Conservation (phyloP, 2,113 vertebrate genomes). For the Oryzias curvinotus region DNA sequence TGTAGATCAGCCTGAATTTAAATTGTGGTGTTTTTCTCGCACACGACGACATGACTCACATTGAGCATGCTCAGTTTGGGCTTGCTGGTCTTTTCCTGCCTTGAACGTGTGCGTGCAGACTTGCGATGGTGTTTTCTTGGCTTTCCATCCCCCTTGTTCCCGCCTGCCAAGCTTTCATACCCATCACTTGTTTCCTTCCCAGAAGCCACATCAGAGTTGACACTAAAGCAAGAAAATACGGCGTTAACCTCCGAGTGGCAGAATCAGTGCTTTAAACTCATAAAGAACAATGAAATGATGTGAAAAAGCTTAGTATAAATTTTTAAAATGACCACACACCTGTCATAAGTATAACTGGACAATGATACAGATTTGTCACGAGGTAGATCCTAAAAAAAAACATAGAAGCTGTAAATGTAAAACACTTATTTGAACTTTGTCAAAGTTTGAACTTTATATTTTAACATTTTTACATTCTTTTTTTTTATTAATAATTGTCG, state of each 20-base stretch:
- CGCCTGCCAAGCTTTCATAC: constrained; percentile 82
- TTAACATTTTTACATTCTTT: not conserved
- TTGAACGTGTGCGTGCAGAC: constrained; percentile 88
- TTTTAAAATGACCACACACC: constrained; percentile 69
- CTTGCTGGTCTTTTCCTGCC: constrained; percentile 90
- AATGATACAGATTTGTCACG: constrained; percentile 82
- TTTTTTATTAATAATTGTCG: not conserved
- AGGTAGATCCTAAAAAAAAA: constrained; percentile 76
- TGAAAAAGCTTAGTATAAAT: not conserved
- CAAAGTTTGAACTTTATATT: not conserved
- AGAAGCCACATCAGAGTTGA: constrained; percentile 86
- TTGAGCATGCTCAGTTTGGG: constrained; percentile 97
- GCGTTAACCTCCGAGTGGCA: not conserved
- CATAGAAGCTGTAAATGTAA: not conserved
- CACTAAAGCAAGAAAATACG: constrained; percentile 44
- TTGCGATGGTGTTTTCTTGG: constrained; percentile 90
- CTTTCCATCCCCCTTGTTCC: constrained; percentile 87
- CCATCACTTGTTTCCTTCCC: constrained; percentile 93
- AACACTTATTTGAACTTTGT: not conserved
- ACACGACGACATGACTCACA: constrained; percentile 56
- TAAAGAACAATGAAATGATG: not conserved
- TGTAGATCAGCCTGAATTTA: not conserved
- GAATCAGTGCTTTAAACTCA: not conserved
- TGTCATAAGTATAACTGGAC: constrained; percentile 83
- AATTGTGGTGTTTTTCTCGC: not conserved